phyloP scores from a whole-genome alignment of 2,888 invertebrate species.

The Cryptus armator region DNA sequence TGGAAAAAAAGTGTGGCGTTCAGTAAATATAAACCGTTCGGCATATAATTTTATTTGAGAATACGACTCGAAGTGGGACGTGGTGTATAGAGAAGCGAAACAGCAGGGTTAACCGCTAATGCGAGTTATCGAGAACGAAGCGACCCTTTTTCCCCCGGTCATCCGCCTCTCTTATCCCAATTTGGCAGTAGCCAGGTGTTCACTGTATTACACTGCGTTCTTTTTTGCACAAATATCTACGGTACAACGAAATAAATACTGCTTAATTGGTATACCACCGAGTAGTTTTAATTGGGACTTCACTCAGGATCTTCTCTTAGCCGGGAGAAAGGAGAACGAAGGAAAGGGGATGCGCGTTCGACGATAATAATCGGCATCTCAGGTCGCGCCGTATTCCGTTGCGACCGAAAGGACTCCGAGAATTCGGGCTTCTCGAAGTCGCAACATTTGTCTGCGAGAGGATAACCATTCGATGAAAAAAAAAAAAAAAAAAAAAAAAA shows the following conservation, averaged over 20 bases:
- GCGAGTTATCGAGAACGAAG: slow-evolving; percentile 28
- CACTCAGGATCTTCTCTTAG: slow-evolving; percentile 41
- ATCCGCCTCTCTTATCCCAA: slow-evolving; percentile 46
- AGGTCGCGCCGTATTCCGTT: slow-evolving; percentile 27
- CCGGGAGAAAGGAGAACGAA: slow-evolving; percentile 1
- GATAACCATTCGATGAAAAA: background rate
- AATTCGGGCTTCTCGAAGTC: slow-evolving; percentile 26
- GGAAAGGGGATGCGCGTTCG: slow-evolving; percentile 14
- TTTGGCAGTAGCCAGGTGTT: slow-evolving; percentile 63
- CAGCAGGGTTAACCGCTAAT: slow-evolving; percentile 47
- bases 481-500: background rate
- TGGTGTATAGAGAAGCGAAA: slow-evolving; percentile 27
- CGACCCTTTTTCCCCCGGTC: slow-evolving; percentile 44
- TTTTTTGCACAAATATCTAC: slow-evolving; percentile 49
- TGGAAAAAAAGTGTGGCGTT: background rate
- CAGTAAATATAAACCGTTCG: background rate
- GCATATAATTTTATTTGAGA: slow-evolving; percentile 6
- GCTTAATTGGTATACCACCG: slow-evolving; percentile 59
- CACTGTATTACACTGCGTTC: slow-evolving; percentile 36
- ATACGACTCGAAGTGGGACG: background rate
- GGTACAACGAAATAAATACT: slow-evolving; percentile 58
- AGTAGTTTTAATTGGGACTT: slow-evolving; percentile 60
- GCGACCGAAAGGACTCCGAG: slow-evolving; percentile 9
- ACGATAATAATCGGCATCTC: slow-evolving; percentile 43
- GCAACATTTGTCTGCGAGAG: slow-evolving; percentile 16